Evolutionary conservation across 2,113 vertebrate species (phyloP).

Genomic region (Canis aureus): DNA sequence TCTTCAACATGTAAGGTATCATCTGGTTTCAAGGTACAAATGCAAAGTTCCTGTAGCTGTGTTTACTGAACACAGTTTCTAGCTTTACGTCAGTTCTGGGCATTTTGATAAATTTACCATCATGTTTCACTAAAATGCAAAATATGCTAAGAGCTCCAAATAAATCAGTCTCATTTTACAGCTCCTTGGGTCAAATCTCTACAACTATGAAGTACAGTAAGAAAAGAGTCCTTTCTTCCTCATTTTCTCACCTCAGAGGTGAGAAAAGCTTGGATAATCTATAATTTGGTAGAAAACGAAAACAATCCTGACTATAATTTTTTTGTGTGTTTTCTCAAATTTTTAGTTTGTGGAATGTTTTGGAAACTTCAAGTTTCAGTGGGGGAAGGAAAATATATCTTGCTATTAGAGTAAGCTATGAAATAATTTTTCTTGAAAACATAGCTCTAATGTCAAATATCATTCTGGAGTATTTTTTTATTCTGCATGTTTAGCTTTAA

Average conservation of each 20-base stretch:
- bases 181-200: background rate
- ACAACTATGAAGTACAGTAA: background rate
- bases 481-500: background rate
- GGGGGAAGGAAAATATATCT: constrained; percentile 30
- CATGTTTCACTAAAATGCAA: constrained; percentile 19
- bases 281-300: constrained; percentile 23
- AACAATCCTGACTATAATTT: background rate
- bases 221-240: background rate
- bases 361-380: constrained; percentile 47
- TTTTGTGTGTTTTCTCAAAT: constrained; percentile 35
- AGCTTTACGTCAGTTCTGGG: constrained; percentile 10
- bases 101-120: constrained; percentile 47
- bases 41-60: background rate
- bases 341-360: background rate
- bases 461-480: background rate
- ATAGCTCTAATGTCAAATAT: constrained; percentile 19
- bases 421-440: constrained; percentile 57
- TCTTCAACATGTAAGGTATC: background rate
- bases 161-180: constrained; percentile 20
- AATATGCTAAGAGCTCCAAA: background rate
- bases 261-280: background rate
- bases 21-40: background rate
- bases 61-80: background rate
- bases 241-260: background rate
- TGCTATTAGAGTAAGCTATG: constrained; percentile 14